Percentiles rank a stretch among this genome's conserved stretches.
Conservation (phyloP, 2,797 vertebrate genomes). For the Thripadectes ignobilis region DNA sequence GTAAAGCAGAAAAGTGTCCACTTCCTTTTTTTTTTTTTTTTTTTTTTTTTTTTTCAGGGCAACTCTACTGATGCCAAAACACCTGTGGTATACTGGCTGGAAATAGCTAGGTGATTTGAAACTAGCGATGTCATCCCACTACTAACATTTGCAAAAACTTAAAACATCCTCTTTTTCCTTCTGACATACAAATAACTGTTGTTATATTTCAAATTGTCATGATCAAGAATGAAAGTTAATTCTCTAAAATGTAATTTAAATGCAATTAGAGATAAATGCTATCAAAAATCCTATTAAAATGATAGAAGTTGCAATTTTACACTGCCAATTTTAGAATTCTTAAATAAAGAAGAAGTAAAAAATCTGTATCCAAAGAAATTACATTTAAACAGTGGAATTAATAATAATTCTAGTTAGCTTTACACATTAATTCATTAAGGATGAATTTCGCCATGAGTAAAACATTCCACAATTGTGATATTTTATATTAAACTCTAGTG, state of each 20-base stretch:
- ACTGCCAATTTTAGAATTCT: background rate
- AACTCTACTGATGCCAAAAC: background rate
- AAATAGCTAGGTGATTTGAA: background rate
- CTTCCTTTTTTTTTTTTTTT: background rate
- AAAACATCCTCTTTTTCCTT: background rate
- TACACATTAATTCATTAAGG: background rate
- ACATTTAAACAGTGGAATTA: background rate
- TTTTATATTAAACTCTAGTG: conserved; percentile 24
- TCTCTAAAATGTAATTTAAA: conserved; percentile 16
- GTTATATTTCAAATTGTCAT: background rate
- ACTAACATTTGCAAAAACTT: background rate
- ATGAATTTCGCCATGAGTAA: background rate
- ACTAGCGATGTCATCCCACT: background rate
- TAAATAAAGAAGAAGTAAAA: background rate
- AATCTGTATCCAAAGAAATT: background rate
- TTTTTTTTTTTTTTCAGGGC: background rate
- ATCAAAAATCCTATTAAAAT: conserved; percentile 25
- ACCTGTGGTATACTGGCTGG: background rate
- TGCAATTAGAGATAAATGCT: background rate
- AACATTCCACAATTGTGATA: background rate
- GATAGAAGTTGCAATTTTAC: background rate
- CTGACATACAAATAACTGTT: background rate
- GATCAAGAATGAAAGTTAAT: background rate
- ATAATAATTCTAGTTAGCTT: background rate
- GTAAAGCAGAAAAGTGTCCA: background rate